Evolutionary conservation across 2,888 invertebrate species (phyloP), one percentile per base, ranked within the genome.

Genomic region (Ischnura elegans): DNA sequence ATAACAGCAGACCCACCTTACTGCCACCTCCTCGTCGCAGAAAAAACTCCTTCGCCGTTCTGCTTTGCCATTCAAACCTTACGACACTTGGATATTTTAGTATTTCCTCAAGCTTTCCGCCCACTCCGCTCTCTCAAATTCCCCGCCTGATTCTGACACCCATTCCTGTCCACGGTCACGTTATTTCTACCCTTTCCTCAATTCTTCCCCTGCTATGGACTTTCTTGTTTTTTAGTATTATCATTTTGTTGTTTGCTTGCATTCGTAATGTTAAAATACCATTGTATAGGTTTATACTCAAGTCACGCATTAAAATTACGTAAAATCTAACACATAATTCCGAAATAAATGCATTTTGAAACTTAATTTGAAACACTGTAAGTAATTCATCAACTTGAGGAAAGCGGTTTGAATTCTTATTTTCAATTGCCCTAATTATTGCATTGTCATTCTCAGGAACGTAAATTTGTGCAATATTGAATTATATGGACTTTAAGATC

Each of bases 21-120:
- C 47, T 0, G 29, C 36, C 76, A 2, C 66, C 29, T 61, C 61
- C 5, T 25, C 61, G 3, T 5, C n/a, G n/a, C n/a, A 76, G 16
- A 76, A 76, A 76, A 36, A 29, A 51, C 13, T 36, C 76, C 29
- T 36, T 10, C 76, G 10, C 76, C 36, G 13, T n/a, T 16, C 76
- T 76, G 76, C 76, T 76, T 76, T 76, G 76, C 76, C 29, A 76
- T 76, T 76, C 76, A 76, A 36, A 29, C 76, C 36, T 76, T 76
- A 76, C 76, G 36, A 76, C 76, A 76, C 76, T 76, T 76, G 76
- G 76, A 76, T 76, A 76, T 76, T 76, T 76, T 76, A 76, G 76
- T 76, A 76, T 76, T 76, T 76, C 76, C 76, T 36, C 13, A 36
- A 29, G 76, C 76, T 76, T 36, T 16, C 66, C 66, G 29, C 6